These are phyloP conservation scores for Dendroctonus ponderosae DNA, from an alignment of 1,140 invertebrate genomes.

Conservation along the genomic window DNA sequence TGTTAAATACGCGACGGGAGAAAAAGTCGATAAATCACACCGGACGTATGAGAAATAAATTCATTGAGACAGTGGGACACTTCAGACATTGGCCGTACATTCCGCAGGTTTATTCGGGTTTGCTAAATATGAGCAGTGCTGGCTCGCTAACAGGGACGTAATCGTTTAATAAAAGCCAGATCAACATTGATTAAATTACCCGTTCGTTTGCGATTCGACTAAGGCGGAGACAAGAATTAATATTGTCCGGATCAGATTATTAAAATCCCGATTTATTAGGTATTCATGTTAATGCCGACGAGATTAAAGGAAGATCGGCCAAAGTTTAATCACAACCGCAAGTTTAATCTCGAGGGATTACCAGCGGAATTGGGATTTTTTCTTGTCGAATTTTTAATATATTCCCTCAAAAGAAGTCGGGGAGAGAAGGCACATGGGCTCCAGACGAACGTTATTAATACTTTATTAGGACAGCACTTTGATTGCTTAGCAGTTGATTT, in stretches of 20 bases:
- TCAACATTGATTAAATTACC: too few relatives aligned
- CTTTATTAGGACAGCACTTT: constrained; percentile 19
- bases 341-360: constrained; percentile 22
- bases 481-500: constrained; percentile 15
- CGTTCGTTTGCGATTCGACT: too few relatives aligned
- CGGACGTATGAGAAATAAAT: constrained; percentile 1
- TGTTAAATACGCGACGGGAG: constrained; percentile 3
- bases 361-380: constrained; percentile 17
- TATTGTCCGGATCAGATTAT: constrained; percentile 18
- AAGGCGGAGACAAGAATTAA: constrained; percentile 9
- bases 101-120: too few relatives aligned
- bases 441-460: constrained; percentile 14
- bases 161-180: too few relatives aligned
- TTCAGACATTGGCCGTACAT: background rate
- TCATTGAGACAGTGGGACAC: constrained; percentile 1
- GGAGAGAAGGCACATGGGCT: constrained; percentile 1
- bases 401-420: constrained; percentile 14
- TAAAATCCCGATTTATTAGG: constrained; percentile 20
- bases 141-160: too few relatives aligned
- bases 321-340: constrained; percentile 29
- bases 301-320: constrained; percentile 27
- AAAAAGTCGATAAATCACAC: constrained; percentile 3
- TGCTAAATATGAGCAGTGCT: too few relatives aligned
- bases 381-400: constrained; percentile 24
- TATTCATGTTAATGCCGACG: constrained; percentile 22